phyloP scores from a whole-genome alignment of 2,888 invertebrate species.

The Cheilosia soror region DNA sequence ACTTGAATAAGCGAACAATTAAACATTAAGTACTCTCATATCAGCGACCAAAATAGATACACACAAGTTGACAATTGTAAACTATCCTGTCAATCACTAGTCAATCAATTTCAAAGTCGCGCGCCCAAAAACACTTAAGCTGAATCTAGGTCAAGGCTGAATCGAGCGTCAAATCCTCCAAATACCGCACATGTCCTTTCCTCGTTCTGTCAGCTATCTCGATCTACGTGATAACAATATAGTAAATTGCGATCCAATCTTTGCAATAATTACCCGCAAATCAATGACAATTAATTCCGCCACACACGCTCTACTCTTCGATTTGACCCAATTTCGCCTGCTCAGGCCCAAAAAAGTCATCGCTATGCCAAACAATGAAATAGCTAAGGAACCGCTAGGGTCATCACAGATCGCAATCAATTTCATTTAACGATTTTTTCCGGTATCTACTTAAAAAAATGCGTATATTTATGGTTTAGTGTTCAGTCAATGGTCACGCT shows the following conservation, averaged over 20 bases:
- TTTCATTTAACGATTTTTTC: constrained; percentile 31
- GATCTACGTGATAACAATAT: constrained; percentile 6
- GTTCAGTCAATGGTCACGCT: constrained; percentile 37
- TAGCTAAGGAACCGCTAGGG: constrained; percentile 13
- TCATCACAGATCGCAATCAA: constrained; percentile 34
- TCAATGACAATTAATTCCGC: constrained; percentile 23
- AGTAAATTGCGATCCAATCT: constrained; percentile 19
- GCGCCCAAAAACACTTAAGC: not conserved
- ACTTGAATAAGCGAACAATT: no score
- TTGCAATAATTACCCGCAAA: constrained; percentile 14
- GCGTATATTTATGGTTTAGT: constrained; percentile 37
- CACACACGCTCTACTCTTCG: not conserved
- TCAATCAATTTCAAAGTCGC: not conserved
- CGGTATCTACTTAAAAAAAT: constrained; percentile 28
- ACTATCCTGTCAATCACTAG: not conserved
- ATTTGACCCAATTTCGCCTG: constrained; percentile 36
- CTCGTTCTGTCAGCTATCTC: not conserved
- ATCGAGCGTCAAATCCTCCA: not conserved
- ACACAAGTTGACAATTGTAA: not conserved
- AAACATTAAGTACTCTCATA: no score
- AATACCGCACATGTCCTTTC: not conserved
- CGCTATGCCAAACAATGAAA: constrained; percentile 10
- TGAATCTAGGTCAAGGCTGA: constrained; percentile 6
- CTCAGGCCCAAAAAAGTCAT: not conserved
- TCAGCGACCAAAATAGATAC: no score